These are phyloP conservation scores for Lasioglossum baleicum DNA, from an alignment of 1,140 invertebrate genomes.

Conservation along the genomic window DNA sequence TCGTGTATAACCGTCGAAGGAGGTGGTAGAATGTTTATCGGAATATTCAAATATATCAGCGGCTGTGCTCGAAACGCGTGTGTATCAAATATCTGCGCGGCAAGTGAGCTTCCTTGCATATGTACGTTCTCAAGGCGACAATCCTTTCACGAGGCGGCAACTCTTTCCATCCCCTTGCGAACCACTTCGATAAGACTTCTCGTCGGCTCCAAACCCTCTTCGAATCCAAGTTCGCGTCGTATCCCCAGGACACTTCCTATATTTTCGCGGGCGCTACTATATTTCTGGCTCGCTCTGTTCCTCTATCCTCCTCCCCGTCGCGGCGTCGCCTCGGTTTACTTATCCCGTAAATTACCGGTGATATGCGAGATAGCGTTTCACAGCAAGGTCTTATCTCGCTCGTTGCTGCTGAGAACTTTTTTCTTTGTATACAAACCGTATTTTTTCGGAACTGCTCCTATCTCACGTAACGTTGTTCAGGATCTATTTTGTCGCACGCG, in stretches of 20 bases:
- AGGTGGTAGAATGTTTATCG: slow-evolving; percentile 37
- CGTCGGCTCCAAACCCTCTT: not conserved
- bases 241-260: slow-evolving; percentile 54
- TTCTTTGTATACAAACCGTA: not conserved
- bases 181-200: slow-evolving; percentile 34
- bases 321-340: too few relatives aligned
- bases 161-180: not conserved
- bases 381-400: slow-evolving; percentile 32
- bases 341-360: slow-evolving; percentile 47
- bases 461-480: not conserved
- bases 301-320: slow-evolving; percentile 18
- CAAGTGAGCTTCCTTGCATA: not conserved
- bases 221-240: slow-evolving; percentile 11
- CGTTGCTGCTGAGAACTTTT: slow-evolving; percentile 1
- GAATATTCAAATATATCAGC: slow-evolving; percentile 63
- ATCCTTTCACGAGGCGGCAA: slow-evolving; percentile 3
- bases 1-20: slow-evolving; percentile 30
- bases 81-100: slow-evolving; percentile 56
- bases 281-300: slow-evolving; percentile 10
- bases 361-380: slow-evolving; percentile 39
- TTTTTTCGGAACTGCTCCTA: not conserved
- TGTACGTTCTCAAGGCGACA: not conserved
- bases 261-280: slow-evolving; percentile 45
- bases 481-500: not conserved
- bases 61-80: slow-evolving; percentile 24